A percentile compares a stretch with the other conserved stretches of the same genome.
phyloP scores from a whole-genome alignment of 2,113 vertebrate species.

The Cervus canadensis region DNA sequence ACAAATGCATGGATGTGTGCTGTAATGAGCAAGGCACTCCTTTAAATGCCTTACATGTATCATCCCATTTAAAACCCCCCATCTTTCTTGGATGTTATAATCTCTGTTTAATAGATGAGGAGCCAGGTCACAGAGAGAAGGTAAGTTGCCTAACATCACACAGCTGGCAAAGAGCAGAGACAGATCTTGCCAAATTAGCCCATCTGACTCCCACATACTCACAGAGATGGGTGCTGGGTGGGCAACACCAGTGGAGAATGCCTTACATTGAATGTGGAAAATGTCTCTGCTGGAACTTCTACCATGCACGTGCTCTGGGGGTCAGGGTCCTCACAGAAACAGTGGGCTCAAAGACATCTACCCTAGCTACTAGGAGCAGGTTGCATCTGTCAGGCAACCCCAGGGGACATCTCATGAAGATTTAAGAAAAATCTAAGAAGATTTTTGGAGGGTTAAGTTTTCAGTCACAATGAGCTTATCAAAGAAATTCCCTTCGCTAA shows the following conservation, averaged over 20 bases:
- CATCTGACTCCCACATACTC: background rate
- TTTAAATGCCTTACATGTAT: background rate
- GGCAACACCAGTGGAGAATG: background rate
- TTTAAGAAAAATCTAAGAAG: background rate
- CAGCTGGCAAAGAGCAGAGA: background rate
- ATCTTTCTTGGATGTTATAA: background rate
- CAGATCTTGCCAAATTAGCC: background rate
- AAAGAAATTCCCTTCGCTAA: background rate
- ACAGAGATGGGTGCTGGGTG: background rate
- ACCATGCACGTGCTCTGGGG: rapidly evolving
- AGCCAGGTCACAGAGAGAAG: background rate
- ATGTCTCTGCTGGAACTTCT: background rate
- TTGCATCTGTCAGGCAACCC: background rate
- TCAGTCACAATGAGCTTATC: background rate
- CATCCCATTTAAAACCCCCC: background rate
- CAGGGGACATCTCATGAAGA: too few species aligned
- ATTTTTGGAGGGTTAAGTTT: background rate
- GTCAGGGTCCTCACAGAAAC: background rate
- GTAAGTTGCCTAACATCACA: background rate
- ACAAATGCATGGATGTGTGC: rapidly evolving
- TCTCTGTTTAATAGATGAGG: background rate
- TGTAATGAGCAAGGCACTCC: background rate
- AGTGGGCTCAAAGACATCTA: rapidly evolving
- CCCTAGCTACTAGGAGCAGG: background rate
- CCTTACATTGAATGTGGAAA: background rate